Percentiles rank a stretch among this genome's conserved stretches.
Conservation (phyloP, 2,113 vertebrate species). For the Paradisaea rubra region DNA sequence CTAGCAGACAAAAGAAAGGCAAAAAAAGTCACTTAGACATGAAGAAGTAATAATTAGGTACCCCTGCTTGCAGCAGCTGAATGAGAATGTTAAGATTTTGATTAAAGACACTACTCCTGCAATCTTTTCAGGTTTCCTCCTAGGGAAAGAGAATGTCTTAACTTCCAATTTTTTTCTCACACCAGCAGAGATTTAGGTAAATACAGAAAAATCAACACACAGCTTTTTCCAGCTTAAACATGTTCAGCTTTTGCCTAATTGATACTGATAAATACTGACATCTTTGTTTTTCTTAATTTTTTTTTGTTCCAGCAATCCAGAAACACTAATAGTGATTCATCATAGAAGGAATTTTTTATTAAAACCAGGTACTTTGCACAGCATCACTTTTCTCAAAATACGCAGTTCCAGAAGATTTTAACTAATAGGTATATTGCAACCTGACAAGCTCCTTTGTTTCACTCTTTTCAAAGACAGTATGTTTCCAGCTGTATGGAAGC, state of each 20-base stretch:
- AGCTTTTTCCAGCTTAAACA: not conserved
- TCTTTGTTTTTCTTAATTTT: not conserved
- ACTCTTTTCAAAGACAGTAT: not conserved
- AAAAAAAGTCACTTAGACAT: not conserved
- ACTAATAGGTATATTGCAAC: not conserved
- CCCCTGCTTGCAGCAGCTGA: not conserved
- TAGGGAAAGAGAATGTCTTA: not conserved
- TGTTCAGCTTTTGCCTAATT: not conserved
- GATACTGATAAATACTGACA: not conserved
- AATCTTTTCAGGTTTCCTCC: not conserved
- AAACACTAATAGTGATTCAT: not conserved
- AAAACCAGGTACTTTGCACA: not conserved
- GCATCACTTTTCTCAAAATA: not conserved
- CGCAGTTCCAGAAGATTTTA: not conserved
- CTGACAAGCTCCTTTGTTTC: not conserved
- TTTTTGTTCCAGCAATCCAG: not conserved
- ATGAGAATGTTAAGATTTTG: not conserved
- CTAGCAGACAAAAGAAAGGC: not conserved
- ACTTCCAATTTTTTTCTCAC: not conserved
- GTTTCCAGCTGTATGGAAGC: not conserved
- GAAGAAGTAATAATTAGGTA: not conserved
- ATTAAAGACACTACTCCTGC: not conserved
- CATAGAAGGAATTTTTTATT: not conserved
- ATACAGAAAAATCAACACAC: not conserved
- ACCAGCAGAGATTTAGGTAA: not conserved